Evolutionary conservation across 2,888 invertebrate genomes (phyloP).

Genomic region (Argyra leucocephala): DNA sequence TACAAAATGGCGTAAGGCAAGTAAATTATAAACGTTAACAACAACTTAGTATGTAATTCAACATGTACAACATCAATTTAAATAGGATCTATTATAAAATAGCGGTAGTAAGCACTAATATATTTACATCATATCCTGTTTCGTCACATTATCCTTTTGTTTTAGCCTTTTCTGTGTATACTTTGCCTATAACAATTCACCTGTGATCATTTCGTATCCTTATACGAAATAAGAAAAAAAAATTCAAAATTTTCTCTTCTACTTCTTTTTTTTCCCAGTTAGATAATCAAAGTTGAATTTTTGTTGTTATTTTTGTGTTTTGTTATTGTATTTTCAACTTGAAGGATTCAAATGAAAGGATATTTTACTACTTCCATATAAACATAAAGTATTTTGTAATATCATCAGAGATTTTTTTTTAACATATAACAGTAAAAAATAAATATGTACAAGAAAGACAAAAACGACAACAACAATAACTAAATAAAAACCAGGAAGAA

Average conservation of each 20-base stretch:
- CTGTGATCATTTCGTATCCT: neutral
- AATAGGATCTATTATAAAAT: neutral
- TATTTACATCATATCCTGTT: no score
- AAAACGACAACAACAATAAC: no score
- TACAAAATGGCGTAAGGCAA: no score
- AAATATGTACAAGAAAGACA: no score
- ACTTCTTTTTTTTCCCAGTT: neutral
- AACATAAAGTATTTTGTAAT: neutral
- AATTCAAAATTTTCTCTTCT: neutral
- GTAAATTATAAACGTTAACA: no score
- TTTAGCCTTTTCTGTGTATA: no score
- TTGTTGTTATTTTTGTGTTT: neutral
- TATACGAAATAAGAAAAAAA: neutral
- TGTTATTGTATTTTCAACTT: neutral
- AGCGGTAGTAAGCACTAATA: neutral
- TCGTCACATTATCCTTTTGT: no score
- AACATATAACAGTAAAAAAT: no score
- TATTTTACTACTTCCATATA: constrained; percentile 1
- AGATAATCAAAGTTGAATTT: constrained; percentile 2
- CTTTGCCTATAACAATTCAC: neutral
- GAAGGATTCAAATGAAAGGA: neutral
- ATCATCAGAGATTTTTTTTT: neutral
- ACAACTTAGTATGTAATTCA: no score
- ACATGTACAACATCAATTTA: no score
- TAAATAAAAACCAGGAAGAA: neutral